Conservation (phyloP, 2,888 invertebrate genomes). For the Meghimatium bilineatum region DNA sequence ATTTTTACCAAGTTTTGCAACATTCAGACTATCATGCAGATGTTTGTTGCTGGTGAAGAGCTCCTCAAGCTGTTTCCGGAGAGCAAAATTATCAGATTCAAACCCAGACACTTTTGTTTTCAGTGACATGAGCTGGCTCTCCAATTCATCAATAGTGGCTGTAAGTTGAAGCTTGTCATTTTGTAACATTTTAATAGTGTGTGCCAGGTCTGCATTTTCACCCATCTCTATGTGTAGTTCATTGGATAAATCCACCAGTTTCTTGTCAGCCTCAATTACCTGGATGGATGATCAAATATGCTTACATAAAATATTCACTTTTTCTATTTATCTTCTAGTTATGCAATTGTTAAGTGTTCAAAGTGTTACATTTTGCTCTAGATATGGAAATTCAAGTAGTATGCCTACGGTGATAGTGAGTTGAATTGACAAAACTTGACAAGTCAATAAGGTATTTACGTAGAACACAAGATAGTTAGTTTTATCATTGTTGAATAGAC, state of each 20-base stretch:
- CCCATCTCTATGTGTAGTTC: slow-evolving; percentile 69
- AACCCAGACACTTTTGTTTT: slow-evolving; percentile 61
- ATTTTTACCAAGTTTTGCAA: slow-evolving; percentile 53
- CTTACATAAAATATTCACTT: too few species aligned
- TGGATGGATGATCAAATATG: background rate
- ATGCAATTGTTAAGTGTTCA: too few species aligned
- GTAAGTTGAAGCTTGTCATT: slow-evolving; percentile 65
- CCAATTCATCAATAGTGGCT: slow-evolving; percentile 61
- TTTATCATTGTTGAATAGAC: too few species aligned
- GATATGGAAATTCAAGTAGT: too few species aligned
- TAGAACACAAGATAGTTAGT: too few species aligned
- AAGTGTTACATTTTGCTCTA: too few species aligned
- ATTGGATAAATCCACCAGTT: slow-evolving; percentile 68
- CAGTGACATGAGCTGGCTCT: slow-evolving; percentile 58
- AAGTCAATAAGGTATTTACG: too few species aligned
- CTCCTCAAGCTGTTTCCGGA: slow-evolving; percentile 66
- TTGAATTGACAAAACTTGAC: too few species aligned
- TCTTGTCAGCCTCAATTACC: slow-evolving; percentile 72
- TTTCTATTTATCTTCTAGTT: too few species aligned
- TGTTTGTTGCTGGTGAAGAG: slow-evolving; percentile 64
- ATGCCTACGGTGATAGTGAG: too few species aligned
- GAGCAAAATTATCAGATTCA: slow-evolving; percentile 63
- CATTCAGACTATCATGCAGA: slow-evolving; percentile 60
- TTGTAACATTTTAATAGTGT: slow-evolving; percentile 60
- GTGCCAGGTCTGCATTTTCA: slow-evolving; percentile 62